A percentile compares a stretch with the other conserved stretches of the same genome.
These are phyloP conservation scores for Nannoperca australis DNA, from an alignment of 2,797 vertebrate species.

Conservation along the genomic window DNA sequence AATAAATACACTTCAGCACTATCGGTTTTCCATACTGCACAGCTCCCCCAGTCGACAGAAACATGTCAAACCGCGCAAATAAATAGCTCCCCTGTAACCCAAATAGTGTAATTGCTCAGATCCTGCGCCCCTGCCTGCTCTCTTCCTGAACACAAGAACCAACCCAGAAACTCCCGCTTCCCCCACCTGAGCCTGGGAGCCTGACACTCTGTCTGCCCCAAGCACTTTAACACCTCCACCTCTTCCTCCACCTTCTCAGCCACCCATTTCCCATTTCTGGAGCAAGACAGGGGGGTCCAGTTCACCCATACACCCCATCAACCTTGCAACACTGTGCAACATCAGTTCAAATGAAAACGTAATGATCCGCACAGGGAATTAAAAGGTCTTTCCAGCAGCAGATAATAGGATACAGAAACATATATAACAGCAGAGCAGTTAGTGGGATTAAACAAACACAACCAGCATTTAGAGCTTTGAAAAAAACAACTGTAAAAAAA, in stretches of 20 bases:
- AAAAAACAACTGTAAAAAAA: constrained; percentile 31
- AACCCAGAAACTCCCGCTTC: constrained; percentile 39
- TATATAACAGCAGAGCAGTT: not conserved
- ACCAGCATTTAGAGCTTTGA: constrained; percentile 8
- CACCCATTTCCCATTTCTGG: constrained; percentile 47
- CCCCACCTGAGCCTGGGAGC: constrained; percentile 35
- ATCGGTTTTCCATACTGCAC: constrained; percentile 65
- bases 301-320: constrained; percentile 13
- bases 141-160: constrained; percentile 72
- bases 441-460: constrained; percentile 20
- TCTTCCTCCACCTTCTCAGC: not conserved
- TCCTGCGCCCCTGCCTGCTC: constrained; percentile 68
- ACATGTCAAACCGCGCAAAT: constrained; percentile 78
- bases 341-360: constrained; percentile 49
- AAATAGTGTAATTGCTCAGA: constrained; percentile 81
- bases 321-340: constrained; percentile 50
- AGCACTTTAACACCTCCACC: constrained; percentile 57
- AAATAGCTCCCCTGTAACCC: constrained; percentile 81
- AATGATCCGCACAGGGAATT: constrained; percentile 46
- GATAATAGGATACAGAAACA: constrained; percentile 21
- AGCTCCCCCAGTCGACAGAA: constrained; percentile 71
- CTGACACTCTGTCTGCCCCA: constrained; percentile 30
- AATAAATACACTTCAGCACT: constrained; percentile 78
- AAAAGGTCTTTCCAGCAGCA: constrained; percentile 30
- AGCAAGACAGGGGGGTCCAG: constrained; percentile 17